phyloP scores from a whole-genome alignment of 2,113 vertebrate genomes.

The Geococcyx californianus region DNA sequence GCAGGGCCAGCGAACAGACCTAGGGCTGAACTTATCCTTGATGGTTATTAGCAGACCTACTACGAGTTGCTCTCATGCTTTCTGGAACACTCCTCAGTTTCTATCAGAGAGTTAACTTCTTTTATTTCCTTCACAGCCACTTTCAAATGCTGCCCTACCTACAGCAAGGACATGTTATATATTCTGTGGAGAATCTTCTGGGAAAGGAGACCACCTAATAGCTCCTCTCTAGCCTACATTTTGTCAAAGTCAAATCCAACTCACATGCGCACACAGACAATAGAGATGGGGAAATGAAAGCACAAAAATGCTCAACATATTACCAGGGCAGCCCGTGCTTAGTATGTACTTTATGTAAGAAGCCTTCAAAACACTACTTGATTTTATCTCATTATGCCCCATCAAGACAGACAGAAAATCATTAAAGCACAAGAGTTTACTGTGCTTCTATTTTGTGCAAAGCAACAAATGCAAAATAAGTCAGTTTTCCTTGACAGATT shows the following conservation, averaged over 20 bases:
- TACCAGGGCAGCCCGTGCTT: not conserved
- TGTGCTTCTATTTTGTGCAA: not conserved
- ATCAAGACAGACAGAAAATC: slow-evolving; percentile 66
- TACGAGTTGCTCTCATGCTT: not conserved
- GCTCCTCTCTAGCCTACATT: not conserved
- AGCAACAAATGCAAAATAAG: slow-evolving; percentile 27
- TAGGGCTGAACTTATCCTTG: not conserved
- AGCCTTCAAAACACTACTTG: slow-evolving; percentile 43
- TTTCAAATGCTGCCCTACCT: not conserved
- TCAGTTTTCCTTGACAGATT: slow-evolving; percentile 34
- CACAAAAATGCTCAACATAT: not conserved
- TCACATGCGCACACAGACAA: not conserved
- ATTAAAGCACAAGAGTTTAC: slow-evolving; percentile 38
- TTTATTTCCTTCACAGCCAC: not conserved
- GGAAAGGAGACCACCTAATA: not conserved
- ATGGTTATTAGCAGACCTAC: not conserved
- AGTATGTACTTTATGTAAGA: slow-evolving; percentile 25
- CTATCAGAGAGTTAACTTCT: not conserved
- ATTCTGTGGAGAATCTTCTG: not conserved
- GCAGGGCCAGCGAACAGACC: not conserved
- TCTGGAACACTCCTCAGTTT: not conserved
- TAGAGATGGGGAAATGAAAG: not conserved
- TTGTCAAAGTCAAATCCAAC: slow-evolving; percentile 18
- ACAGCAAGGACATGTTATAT: not conserved
- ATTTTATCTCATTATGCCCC: slow-evolving; percentile 54